Evolutionary conservation across 2,113 vertebrate species (phyloP).

Genomic region (Myotis brandtii): DNA sequence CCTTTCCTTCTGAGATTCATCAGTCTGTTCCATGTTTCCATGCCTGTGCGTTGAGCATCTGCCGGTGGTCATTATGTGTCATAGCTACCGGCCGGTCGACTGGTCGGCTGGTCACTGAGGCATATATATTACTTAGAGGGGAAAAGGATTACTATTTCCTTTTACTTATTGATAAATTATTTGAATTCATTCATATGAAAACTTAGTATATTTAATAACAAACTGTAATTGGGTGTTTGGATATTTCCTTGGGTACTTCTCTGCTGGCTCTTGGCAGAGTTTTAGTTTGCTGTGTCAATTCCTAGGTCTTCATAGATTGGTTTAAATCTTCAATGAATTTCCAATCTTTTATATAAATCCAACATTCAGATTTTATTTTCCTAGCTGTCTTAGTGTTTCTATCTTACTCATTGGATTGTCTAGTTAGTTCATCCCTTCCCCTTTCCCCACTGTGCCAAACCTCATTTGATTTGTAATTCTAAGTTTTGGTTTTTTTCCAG

Average conservation of each 20-base stretch:
- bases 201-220: neutral
- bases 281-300: slow-evolving; percentile 25
- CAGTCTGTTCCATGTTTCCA: too few relatives aligned
- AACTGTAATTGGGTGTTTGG: neutral
- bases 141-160: neutral
- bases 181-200: slow-evolving; percentile 37
- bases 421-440: neutral
- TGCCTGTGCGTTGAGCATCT: too few relatives aligned
- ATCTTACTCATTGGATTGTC: slow-evolving; percentile 41
- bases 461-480: slow-evolving; percentile 75
- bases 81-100: too few relatives aligned
- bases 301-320: slow-evolving; percentile 18
- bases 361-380: slow-evolving; percentile 31
- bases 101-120: too few relatives aligned
- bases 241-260: neutral
- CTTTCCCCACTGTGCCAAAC: neutral
- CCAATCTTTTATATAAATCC: slow-evolving; percentile 38
- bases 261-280: neutral
- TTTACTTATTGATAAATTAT: slow-evolving; percentile 5
- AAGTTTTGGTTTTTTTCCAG: slow-evolving; percentile 79
- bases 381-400: slow-evolving; percentile 33
- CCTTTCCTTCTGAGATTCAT: too few relatives aligned
- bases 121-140: slow-evolving; percentile 11
- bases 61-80: too few relatives aligned
- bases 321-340: slow-evolving; percentile 29